Evolutionary conservation across 2,888 invertebrate species (phyloP).

Genomic region (Colostygia pectinataria): DNA sequence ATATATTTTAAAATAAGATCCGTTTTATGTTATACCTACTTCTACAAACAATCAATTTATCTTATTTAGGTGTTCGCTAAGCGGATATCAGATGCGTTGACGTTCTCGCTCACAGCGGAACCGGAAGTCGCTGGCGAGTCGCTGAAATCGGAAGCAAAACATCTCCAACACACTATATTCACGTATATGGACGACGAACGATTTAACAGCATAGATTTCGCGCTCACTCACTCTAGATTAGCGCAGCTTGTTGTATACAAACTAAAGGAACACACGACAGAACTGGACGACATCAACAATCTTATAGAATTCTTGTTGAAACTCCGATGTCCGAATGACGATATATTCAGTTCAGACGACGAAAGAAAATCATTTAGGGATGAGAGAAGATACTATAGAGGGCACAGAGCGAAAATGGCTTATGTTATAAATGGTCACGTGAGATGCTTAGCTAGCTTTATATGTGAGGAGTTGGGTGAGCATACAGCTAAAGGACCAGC

Average conservation of each 20-base stretch:
- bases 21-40: no score
- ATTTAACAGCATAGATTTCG: conserved; percentile 85
- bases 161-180: conserved; percentile 85
- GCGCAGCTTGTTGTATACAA: conserved; percentile 85
- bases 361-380: conserved; percentile 55
- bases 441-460: conserved; percentile 70
- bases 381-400: conserved; percentile 41
- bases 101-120: conserved; percentile 81
- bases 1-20: no score
- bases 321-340: conserved; percentile 71
- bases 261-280: conserved; percentile 72
- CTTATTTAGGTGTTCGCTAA: conserved; percentile 90
- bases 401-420: conserved; percentile 56
- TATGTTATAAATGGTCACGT: conserved; percentile 67
- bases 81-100: conserved; percentile 85
- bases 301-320: conserved; percentile 66
- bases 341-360: conserved; percentile 84
- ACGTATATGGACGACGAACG: conserved; percentile 87
- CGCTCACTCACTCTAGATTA: conserved; percentile 85
- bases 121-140: conserved; percentile 81
- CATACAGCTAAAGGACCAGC: conserved; percentile 66
- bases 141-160: conserved; percentile 86
- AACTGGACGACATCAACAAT: conserved; percentile 67
- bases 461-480: conserved; percentile 68
- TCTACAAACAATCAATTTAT: no score